Percentiles rank a stretch among this genome's conserved stretches.
These are phyloP conservation scores for Conus betulinus DNA, from an alignment of 1,140 invertebrate genomes.

Conservation along the genomic window DNA sequence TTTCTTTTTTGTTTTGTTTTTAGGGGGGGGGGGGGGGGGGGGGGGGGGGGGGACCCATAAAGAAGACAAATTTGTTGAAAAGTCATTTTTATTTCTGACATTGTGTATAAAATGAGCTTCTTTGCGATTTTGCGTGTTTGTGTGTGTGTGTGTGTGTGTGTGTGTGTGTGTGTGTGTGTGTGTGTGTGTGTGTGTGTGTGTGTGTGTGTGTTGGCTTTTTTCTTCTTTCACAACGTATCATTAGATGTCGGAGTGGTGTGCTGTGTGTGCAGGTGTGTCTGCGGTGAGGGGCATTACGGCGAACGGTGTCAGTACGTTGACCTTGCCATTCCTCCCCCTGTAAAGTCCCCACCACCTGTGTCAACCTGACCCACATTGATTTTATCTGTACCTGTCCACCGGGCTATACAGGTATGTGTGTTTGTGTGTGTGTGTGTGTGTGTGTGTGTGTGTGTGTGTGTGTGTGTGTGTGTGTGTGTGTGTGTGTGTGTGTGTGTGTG, in stretches of 20 bases:
- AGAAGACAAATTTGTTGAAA: no score
- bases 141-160: no score
- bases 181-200: no score
- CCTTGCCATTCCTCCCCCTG: not conserved
- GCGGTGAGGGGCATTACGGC: not conserved
- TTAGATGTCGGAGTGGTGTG: not conserved
- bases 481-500: not conserved
- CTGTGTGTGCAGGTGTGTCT: not conserved
- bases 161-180: no score
- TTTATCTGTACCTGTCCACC: not conserved
- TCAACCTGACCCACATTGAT: not conserved
- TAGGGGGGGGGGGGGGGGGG: no score
- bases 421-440: conserved; percentile 4
- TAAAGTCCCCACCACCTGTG: not conserved
- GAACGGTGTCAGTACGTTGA: not conserved
- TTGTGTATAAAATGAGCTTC: no score
- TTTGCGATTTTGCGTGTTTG: no score
- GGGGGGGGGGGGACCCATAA: no score
- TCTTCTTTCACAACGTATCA: no score
- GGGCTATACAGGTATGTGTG: not conserved
- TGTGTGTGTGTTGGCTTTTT: no score
- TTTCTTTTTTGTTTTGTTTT: no score
- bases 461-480: not conserved
- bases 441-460: not conserved
- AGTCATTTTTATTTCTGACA: no score